A percentile compares a stretch with the other conserved stretches of the same genome.
Evolutionary conservation across 2,113 vertebrate genomes (phyloP).

Genomic region (Glaucomys volans): DNA sequence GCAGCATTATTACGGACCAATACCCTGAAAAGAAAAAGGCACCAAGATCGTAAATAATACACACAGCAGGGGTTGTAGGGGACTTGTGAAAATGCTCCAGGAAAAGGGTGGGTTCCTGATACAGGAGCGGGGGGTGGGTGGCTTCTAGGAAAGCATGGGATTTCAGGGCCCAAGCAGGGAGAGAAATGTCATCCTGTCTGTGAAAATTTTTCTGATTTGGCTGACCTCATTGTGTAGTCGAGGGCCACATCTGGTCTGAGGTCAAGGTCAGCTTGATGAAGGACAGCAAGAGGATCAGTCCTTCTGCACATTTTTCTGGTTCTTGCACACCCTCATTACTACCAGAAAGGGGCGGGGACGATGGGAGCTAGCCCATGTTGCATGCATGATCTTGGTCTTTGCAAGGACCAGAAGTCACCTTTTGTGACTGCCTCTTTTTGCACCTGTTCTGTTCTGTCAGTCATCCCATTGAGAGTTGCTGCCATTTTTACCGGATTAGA

Average conservation of each 20-base stretch:
- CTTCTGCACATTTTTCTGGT: neutral
- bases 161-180: neutral
- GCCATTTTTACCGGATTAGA: slow-evolving; percentile 68
- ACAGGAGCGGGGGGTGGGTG: neutral
- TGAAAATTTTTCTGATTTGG: neutral
- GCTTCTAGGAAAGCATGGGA: neutral
- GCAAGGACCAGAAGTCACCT: neutral
- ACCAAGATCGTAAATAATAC: slow-evolving; percentile 76
- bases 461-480: neutral
- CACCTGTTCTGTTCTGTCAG: neutral
- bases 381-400: neutral
- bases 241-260: neutral
- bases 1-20: slow-evolving; percentile 70
- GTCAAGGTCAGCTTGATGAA: neutral
- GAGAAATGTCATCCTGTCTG: neutral
- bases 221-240: neutral
- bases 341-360: neutral
- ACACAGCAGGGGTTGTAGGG: slow-evolving; percentile 58
- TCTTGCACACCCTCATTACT: neutral
- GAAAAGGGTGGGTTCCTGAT: neutral
- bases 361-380: neutral
- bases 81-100: neutral
- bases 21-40: slow-evolving; percentile 78
- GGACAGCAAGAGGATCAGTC: neutral
- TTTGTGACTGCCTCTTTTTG: slow-evolving; percentile 41